Conservation (phyloP, 2,113 vertebrate genomes). For the Lycocorax pyrrhopterus region DNA sequence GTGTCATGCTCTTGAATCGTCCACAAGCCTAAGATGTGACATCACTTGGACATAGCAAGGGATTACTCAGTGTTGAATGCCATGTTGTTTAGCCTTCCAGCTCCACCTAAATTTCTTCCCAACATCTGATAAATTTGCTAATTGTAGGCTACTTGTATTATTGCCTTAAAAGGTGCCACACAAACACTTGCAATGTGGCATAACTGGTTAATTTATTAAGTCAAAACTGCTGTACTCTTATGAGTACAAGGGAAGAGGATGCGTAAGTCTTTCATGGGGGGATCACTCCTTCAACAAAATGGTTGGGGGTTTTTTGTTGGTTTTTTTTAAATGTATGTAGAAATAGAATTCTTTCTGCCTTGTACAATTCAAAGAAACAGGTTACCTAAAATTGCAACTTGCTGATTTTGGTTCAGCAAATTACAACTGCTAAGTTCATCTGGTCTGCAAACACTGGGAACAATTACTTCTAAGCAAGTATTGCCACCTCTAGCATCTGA, state of each 20-base stretch:
- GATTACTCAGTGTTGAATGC: background rate
- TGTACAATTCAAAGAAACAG: background rate
- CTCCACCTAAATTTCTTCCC: background rate
- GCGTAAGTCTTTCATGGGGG: background rate
- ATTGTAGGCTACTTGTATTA: background rate
- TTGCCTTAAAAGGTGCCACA: background rate
- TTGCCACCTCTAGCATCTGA: background rate
- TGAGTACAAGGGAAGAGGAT: background rate
- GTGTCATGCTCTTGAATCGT: background rate
- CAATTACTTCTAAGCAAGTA: background rate
- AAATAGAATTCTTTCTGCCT: background rate
- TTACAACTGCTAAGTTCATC: background rate
- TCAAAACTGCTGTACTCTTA: background rate
- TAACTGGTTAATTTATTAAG: background rate
- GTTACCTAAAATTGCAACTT: background rate
- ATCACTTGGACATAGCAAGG: background rate
- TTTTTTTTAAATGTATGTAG: background rate
- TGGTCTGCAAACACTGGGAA: background rate
- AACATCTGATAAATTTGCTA: background rate
- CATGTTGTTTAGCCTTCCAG: background rate
- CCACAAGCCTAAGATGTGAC: background rate
- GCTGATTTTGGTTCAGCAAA: background rate
- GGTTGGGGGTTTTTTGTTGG: rapidly evolving
- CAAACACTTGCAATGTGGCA: background rate
- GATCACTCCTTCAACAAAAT: background rate